These are phyloP conservation scores for Aporrectodea caliginosa DNA, from an alignment of 1,140 invertebrate genomes.

Conservation along the genomic window DNA sequence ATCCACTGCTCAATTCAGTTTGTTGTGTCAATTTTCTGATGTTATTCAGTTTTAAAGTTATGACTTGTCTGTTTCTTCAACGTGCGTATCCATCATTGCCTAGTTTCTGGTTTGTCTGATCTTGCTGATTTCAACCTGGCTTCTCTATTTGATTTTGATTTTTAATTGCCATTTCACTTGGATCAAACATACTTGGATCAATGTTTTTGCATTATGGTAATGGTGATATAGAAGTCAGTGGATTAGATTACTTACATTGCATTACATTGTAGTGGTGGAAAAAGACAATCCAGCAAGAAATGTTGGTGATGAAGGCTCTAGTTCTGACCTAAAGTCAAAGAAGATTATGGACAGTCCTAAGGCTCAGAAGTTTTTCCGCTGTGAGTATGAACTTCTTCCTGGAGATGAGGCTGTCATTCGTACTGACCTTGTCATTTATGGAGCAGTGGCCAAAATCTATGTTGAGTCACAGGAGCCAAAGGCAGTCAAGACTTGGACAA, in stretches of 20 bases:
- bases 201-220: neutral
- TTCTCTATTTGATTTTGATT: no score
- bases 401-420: constrained; percentile 41
- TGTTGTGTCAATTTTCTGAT: no score
- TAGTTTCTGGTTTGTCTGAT: no score
- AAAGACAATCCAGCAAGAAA: constrained; percentile 43
- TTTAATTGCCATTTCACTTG: neutral
- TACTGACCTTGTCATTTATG: constrained; percentile 51
- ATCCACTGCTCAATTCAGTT: no score
- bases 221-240: neutral
- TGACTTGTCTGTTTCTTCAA: no score
- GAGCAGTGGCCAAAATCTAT: constrained; percentile 51
- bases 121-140: no score
- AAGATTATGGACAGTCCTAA: constrained; percentile 45
- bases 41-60: no score
- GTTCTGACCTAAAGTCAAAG: neutral
- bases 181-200: neutral
- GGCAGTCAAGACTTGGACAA: constrained; percentile 51
- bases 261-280: constrained; percentile 38
- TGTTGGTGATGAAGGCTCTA: constrained; percentile 39
- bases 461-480: constrained; percentile 46
- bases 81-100: no score
- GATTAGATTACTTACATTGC: neutral
- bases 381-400: constrained; percentile 52
- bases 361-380: constrained; percentile 51